Evolutionary conservation across 1,140 invertebrate species (phyloP), one percentile per base, ranked within the genome.

Genomic region (Camponotus floridanus): DNA sequence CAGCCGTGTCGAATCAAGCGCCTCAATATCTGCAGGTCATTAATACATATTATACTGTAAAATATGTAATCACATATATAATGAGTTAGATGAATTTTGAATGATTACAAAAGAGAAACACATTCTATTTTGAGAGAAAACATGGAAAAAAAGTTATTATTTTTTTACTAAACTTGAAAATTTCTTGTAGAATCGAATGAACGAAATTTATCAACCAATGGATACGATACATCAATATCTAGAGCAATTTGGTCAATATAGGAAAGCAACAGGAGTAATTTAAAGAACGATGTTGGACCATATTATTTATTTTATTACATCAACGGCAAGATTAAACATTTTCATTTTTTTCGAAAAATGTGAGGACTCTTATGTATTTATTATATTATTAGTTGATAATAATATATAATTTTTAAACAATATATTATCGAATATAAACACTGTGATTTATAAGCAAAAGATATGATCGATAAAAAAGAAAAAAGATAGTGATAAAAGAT

Each of bases 141-240:
- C 71, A 18, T 55, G 33, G 26, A 85, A 21, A n/a, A n/a, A n/a
- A n/a, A n/a, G n/a, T 84, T 15, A 26, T 13, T 48, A 48, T 48
- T 51, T 26, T 26, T 26, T 26, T 51, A 51, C 18, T 51, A 51
- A 51, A 6, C 4, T 51, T 18, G 48, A 3, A 51, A 51, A 51
- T 18, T 15, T 51, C 80, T 95, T 98, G 0, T 96, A 98, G 92
- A 96, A 96, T 87, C 96, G 97, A 87, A 97, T 98, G 96, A 98
- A 98, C 92, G 98, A 98, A 18, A 96, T 98, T 65, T 99, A 98
- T 93, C 97, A 97, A 76, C 98, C 98, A 0, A 97, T 98, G 87
- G 98, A 99, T 93, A 99, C 98, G 0, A 97, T 99, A 71, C 97
- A 98, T 86, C 98, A 99, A 92, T 99, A 99, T 94, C 96, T 99